Base-by-base conservation (phyloP, 2,888 invertebrate genomes). In the Auanema sp. region DNA sequence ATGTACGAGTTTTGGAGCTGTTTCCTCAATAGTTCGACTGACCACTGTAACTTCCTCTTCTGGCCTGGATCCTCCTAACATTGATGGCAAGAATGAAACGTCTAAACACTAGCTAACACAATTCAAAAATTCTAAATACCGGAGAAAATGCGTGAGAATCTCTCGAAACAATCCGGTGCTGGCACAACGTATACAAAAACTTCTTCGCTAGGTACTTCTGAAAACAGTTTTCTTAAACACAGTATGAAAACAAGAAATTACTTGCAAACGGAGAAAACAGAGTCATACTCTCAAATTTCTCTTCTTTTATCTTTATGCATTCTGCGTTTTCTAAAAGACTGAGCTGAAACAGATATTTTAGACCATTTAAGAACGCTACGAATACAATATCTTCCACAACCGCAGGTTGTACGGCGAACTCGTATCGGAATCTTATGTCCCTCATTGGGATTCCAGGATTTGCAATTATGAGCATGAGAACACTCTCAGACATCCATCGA, bases 401-500 rank as follows among this genome's bases (percentile, higher is more conserved):
- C 55, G 76, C 58, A 23, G 78, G 79, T 47, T 79, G 79, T 16
- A 79, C 60, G 5, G 76, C 79, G 43, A 75, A 78, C 23, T 78
- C 73, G 60, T 69, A 80, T 1, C 66, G 69, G 47, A 62, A 60
- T 8, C 63, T 59, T 49, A 81, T 58, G 47, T 79, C 75, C 18
- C 71, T 66, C 10, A 75, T 11, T 21, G 65, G 64, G 24, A 80
- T 71, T 10, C 79, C 78, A 1, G 79, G 71, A 40, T 75, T 76
- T 25, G 64, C 66, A 6, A 78, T 67, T 11, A 82, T 65, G 14
- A 69, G 56, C 23, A 78, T 63, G 18, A 82, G 64, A 25, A 79
- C 65, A 33, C 70, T 71, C 58, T 82, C 82, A 42, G 78, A 65
- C 68, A 82, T 78, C 81, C 81, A 80, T 2, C 71, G 64, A 51